Conservation (phyloP, 2,888 invertebrate genomes). For the Geotrupes spiniger region DNA sequence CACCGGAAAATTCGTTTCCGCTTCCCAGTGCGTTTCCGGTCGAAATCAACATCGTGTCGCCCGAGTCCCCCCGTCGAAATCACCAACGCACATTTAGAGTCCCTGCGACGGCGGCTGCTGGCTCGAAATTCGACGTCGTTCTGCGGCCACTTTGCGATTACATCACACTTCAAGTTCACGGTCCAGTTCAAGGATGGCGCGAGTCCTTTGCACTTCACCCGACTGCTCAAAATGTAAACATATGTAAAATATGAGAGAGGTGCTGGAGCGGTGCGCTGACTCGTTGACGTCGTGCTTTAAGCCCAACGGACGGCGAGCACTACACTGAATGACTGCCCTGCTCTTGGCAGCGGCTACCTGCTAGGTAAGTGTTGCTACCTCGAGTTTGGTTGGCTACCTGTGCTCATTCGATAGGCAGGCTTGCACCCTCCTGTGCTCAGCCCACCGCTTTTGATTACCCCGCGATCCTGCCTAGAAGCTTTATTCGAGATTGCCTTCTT, state of each 20-base stretch:
- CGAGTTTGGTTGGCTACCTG: constrained; percentile 50
- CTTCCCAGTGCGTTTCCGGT: constrained; percentile 60
- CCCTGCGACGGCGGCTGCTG: constrained; percentile 1
- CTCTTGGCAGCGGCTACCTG: constrained; percentile 42
- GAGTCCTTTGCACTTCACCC: constrained; percentile 12
- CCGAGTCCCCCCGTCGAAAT: constrained; percentile 3
- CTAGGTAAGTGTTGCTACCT: constrained; percentile 48
- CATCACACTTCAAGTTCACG: constrained; percentile 13
- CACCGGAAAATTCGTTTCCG: constrained; percentile 51
- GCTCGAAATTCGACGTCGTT: constrained; percentile 5
- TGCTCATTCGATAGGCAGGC: constrained; percentile 49
- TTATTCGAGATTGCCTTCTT: constrained; percentile 19
- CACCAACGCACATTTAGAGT: constrained; percentile 12
- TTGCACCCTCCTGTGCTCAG: constrained; percentile 46
- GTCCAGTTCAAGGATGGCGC: constrained; percentile 19
- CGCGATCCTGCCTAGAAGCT: constrained; percentile 24
- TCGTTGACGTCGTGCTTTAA: constrained; percentile 36
- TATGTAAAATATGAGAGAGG: background rate
- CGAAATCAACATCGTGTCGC: constrained; percentile 60
- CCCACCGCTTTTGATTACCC: constrained; percentile 47
- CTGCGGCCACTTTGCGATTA: too few species aligned
- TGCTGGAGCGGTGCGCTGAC: constrained; percentile 9
- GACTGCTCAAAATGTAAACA: background rate
- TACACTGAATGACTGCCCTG: constrained; percentile 51
- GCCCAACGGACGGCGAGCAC: constrained; percentile 49